A percentile compares a stretch with the other conserved stretches of the same genome.
Conservation (phyloP, 2,113 vertebrate genomes). For the Salvator merianae region DNA sequence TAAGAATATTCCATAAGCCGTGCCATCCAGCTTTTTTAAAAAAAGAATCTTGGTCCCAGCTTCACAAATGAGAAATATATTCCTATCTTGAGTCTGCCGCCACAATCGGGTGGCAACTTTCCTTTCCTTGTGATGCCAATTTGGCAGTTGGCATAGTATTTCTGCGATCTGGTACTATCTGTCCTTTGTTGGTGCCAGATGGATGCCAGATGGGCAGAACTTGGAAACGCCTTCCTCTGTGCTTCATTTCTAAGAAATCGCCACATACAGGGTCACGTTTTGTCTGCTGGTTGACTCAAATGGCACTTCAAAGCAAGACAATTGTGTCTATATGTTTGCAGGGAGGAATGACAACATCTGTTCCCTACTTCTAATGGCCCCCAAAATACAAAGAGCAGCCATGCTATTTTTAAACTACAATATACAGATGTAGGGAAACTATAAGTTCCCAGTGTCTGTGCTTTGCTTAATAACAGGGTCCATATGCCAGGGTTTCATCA, state of each 20-base stretch:
- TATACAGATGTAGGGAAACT: slow-evolving; percentile 56
- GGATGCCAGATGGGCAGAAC: slow-evolving; percentile 81
- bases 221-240: slow-evolving; percentile 68
- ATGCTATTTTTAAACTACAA: slow-evolving; percentile 65
- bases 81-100: slow-evolving; percentile 62
- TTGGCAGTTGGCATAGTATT: slow-evolving; percentile 74
- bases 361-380: slow-evolving; percentile 70
- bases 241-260: slow-evolving; percentile 63
- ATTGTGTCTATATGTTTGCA: neutral
- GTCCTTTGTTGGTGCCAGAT: slow-evolving; percentile 78
- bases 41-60: slow-evolving; percentile 47
- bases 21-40: slow-evolving; percentile 26
- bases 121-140: slow-evolving; percentile 68
- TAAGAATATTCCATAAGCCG: slow-evolving; percentile 55
- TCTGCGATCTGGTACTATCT: slow-evolving; percentile 77
- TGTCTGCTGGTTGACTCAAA: slow-evolving; percentile 70
- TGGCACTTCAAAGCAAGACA: slow-evolving; percentile 75
- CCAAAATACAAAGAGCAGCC: slow-evolving; percentile 41
- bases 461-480: slow-evolving; percentile 56
- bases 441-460: slow-evolving; percentile 48
- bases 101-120: slow-evolving; percentile 67
- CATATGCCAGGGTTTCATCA: slow-evolving; percentile 61
- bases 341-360: slow-evolving; percentile 72
- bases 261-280: slow-evolving; percentile 69
- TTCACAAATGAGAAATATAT: slow-evolving; percentile 63